phyloP scores from a whole-genome alignment of 2,113 vertebrate genomes.

The Gnathochromis pfefferi region DNA sequence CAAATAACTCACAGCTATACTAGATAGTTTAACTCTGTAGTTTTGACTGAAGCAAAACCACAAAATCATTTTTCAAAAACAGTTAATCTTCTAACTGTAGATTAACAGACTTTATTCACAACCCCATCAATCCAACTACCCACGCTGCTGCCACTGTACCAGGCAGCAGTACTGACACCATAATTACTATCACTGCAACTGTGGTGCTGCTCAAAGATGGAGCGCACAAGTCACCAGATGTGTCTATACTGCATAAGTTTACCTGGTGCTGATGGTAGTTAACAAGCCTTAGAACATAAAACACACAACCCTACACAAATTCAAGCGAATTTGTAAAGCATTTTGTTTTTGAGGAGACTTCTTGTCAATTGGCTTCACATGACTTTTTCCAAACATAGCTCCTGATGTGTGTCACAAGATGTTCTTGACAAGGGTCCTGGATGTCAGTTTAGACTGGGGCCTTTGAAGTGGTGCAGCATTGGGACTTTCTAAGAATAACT shows the following conservation, averaged over 20 bases:
- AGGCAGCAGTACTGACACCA: neutral
- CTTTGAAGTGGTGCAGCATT: constrained; percentile 14
- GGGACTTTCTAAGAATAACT: constrained; percentile 40
- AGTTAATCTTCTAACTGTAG: neutral
- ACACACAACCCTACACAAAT: neutral
- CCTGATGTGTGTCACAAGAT: constrained; percentile 16
- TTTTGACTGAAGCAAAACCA: neutral
- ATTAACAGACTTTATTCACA: neutral
- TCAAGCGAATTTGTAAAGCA: neutral
- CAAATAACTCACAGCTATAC: neutral
- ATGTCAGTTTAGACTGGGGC: neutral
- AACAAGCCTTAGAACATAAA: neutral
- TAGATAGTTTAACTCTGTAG: neutral
- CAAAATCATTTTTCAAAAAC: neutral
- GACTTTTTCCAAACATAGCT: constrained; percentile 25
- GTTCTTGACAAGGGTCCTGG: neutral
- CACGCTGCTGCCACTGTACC: neutral
- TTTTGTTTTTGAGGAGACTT: neutral
- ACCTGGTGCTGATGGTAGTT: neutral
- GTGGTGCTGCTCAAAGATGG: neutral
- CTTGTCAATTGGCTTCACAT: constrained; percentile 30
- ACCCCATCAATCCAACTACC: neutral
- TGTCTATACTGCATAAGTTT: neutral
- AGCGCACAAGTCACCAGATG: neutral
- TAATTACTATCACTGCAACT: neutral